Evolutionary conservation across 1,140 invertebrate genomes (phyloP), one percentile per base, ranked within the genome.

Genomic region (Papilio helenus): DNA sequence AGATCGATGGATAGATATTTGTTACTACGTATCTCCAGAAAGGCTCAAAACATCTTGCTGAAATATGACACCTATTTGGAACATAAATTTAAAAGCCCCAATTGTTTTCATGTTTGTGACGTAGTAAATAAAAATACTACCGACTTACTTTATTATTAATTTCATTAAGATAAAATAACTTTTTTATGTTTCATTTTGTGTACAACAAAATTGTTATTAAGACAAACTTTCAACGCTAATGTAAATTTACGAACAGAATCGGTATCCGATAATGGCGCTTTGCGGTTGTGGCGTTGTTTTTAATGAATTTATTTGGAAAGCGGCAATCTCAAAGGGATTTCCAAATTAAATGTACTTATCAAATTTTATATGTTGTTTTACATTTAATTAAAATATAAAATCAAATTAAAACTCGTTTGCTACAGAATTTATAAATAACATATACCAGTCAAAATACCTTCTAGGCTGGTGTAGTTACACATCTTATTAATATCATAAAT

Each of bases 271-370:
- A 65, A 29, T 65, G 61, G 61, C 23, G 61, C 23, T 65, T 65
- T 65, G 61, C 61, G 61, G 61, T 65, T 14, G 61, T 29, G 61
- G 61, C 23, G 61, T 65, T 65, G 61, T 65, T 65, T 65, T 65
- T 65, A 65, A 65, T 65, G 61, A 65, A 65, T 65, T 65, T 65
- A 65, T 65, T 65, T 65, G 23, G 2, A 29, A 65, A 65, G 26
- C 61, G 61, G 23, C 23, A 5, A 65, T 29, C 26, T 65, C 61
- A 65, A 65, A 65, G 61, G 61, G 61, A 65, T 65, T 29, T 65
- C 9, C 61, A 65, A 65, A 65, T 65, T 29, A 65, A 65, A 65
- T 65, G 23, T 65, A 29, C 61, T 16, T 65, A 65, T 16, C 12
- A 61, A 61, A 61, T 65, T 65, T 26, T 65, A 29, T 65, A 16